Evolutionary conservation across 2,113 vertebrate genomes (phyloP), one percentile per base, ranked within the genome.

Genomic region (Tupaia chinensis): DNA sequence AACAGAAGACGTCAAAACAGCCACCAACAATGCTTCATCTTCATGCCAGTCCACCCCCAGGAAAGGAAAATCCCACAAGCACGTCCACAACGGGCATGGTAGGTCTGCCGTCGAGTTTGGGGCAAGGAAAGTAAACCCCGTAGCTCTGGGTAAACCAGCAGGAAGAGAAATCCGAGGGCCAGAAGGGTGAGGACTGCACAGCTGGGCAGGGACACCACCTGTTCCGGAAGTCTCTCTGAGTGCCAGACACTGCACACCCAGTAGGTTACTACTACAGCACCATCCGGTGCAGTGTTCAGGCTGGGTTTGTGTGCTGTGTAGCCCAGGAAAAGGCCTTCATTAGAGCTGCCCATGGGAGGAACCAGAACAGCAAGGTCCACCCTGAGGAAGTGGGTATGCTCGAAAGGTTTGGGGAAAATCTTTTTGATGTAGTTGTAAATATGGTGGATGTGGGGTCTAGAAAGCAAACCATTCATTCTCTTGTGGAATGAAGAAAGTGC

Each of bases 31-130:
- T 60, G 98, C 99, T 97, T 99, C 99, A 97, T 99, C 99, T 79
- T 99, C 99, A 93, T 99, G 99, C 98, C 99, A 99, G 98, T 99
- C 99, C 86, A 99, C 99, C 27, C 99, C 99, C 84, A 99, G 99
- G 98, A 99, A 99, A 98, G 99, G 99, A 98, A 99, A 99, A 98
- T 98, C 97, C 20, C 99, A 99, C 54, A 99, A 99, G 97, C 99
- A 99, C 13, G 98, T 99, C 83, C 98, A 99, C 98, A 99, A 99
- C 8, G 99, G 99, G 96, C 99, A 99, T 83, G 99, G 99, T 99
- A 98, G 95, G 99, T 97, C 20, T 53, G 13, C 5, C 17, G 0
- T 19, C 60, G 63, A 77, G 53, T 63, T 17, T 74, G 22, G 22
- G 2, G 12, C 3, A 25, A 12, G 23, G 7, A 27, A 15, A 34